Percentiles rank a stretch among this genome's conserved stretches.
These are phyloP conservation scores for Rhodophaea formosa DNA, from an alignment of 2,888 invertebrate species.

Conservation along the genomic window DNA sequence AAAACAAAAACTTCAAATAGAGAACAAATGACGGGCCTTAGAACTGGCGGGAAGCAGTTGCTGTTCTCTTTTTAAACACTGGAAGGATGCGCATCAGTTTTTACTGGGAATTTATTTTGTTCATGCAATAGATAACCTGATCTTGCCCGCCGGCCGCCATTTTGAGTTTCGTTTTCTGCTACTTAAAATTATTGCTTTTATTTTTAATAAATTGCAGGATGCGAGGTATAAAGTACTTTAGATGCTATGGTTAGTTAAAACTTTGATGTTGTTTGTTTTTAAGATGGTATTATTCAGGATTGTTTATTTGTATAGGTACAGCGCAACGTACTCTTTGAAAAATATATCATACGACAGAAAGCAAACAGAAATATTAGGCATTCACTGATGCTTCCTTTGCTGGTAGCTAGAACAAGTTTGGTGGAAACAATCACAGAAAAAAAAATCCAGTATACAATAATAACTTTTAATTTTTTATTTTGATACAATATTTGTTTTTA, in stretches of 20 bases:
- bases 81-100: slow-evolving; percentile 68
- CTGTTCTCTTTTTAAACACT: slow-evolving; percentile 56
- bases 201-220: slow-evolving; percentile 29
- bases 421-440: too few species aligned
- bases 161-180: slow-evolving; percentile 67
- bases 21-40: slow-evolving; percentile 46
- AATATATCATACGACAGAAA: too few species aligned
- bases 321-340: too few species aligned
- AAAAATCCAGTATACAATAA: too few species aligned
- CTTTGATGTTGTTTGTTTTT: background rate
- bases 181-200: slow-evolving; percentile 63
- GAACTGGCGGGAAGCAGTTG: slow-evolving; percentile 32
- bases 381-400: too few species aligned
- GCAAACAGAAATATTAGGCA: too few species aligned
- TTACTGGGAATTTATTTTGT: slow-evolving; percentile 63
- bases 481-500: too few species aligned
- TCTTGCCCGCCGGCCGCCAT: slow-evolving; percentile 59
- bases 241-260: background rate
- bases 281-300: background rate
- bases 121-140: slow-evolving; percentile 54
- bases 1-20: slow-evolving; percentile 59
- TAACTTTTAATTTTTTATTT: too few species aligned
- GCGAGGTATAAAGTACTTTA: slow-evolving; percentile 9
- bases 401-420: too few species aligned
- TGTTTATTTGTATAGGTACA: too few species aligned